Percentiles rank a stretch among this genome's conserved stretches.
Conservation (phyloP, 2,888 invertebrate species). For the Noctua janthe region DNA sequence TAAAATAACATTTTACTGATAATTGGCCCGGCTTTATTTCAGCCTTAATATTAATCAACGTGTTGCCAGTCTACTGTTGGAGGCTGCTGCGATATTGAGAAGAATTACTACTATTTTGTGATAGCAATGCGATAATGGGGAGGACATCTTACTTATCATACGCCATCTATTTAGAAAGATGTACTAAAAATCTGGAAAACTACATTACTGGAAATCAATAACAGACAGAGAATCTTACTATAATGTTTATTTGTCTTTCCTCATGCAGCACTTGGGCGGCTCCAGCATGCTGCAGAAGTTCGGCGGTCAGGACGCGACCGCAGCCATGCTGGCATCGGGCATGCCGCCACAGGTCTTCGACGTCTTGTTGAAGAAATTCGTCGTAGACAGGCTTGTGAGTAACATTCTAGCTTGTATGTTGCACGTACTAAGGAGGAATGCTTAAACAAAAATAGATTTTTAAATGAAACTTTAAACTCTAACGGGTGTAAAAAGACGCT, state of each 20-base stretch:
- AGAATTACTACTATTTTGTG: background rate
- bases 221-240: background rate
- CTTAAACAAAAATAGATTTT: background rate
- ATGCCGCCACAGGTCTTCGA: constrained; percentile 56
- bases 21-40: too few relatives aligned
- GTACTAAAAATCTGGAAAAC: background rate
- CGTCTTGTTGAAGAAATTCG: constrained; percentile 41
- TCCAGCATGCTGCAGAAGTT: constrained; percentile 21
- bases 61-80: background rate
- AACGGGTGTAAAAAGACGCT: background rate
- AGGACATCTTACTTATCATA: background rate
- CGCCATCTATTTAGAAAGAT: background rate
- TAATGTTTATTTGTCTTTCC: too few relatives aligned
- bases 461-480: background rate
- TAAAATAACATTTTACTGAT: background rate
- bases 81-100: background rate
- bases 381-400: constrained; percentile 54
- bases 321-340: constrained; percentile 49
- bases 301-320: constrained; percentile 52
- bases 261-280: constrained; percentile 54
- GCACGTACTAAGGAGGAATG: background rate
- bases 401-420: background rate
- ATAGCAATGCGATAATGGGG: background rate
- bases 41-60: background rate
- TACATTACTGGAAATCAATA: background rate